Conservation (phyloP, 1,140 invertebrate genomes). For the Drosophila baimaii region DNA sequence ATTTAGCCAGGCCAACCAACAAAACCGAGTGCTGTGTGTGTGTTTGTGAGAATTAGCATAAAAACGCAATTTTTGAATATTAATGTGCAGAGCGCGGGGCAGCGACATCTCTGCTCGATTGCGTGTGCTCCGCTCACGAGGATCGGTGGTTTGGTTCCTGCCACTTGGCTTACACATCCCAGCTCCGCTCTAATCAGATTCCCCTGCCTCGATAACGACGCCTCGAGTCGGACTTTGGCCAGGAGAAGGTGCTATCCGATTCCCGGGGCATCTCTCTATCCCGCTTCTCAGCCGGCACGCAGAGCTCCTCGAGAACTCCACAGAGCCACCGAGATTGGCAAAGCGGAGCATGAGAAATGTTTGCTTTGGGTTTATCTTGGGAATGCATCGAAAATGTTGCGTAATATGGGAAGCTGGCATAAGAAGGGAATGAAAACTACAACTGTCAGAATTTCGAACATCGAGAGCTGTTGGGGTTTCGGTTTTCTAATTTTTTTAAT, state of each 20-base stretch:
- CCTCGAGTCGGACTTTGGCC: constrained; percentile 48
- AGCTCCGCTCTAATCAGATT: constrained; percentile 53
- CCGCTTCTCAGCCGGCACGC: constrained; percentile 53
- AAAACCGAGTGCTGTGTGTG: background rate
- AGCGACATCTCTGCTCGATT: constrained; percentile 62
- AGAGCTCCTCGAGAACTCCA: constrained; percentile 45
- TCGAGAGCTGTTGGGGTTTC: too few species aligned
- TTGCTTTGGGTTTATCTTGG: constrained; percentile 59
- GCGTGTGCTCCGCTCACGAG: constrained; percentile 51
- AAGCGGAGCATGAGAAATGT: constrained; percentile 68
- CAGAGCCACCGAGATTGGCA: constrained; percentile 29
- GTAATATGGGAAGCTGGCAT: constrained; percentile 47
- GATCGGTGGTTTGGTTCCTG: constrained; percentile 40
- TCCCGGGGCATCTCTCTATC: constrained; percentile 51
- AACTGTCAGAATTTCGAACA: constrained; percentile 9
- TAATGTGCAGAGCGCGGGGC: constrained; percentile 66
- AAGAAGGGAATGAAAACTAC: background rate
- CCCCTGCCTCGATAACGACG: constrained; percentile 63
- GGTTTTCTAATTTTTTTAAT: too few species aligned
- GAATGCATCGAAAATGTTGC: constrained; percentile 59
- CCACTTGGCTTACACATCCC: constrained; percentile 75
- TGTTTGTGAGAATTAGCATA: constrained; percentile 81
- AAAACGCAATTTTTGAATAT: constrained; percentile 84
- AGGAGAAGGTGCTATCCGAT: constrained; percentile 46
- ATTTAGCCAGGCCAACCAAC: constrained; percentile 42